Percentiles rank a stretch among this genome's conserved stretches.
These are phyloP conservation scores for Leptosomus discolor DNA, from an alignment of 2,113 vertebrate species.

Conservation along the genomic window DNA sequence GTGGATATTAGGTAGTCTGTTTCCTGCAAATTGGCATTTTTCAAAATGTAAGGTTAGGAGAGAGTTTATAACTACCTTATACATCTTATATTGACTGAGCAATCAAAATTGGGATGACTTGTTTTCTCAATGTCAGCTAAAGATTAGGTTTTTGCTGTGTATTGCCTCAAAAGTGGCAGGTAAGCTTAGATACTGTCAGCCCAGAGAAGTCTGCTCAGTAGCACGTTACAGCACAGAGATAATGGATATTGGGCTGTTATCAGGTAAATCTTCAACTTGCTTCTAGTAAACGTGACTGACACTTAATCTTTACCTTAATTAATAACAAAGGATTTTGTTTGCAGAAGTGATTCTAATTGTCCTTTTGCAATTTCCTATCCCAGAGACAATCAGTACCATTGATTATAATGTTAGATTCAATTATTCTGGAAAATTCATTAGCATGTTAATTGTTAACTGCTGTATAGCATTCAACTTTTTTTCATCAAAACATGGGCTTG, in stretches of 20 bases:
- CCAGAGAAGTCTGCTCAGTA: neutral
- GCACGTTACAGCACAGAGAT: neutral
- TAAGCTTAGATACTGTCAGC: neutral
- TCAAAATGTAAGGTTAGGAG: neutral
- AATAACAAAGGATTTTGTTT: slow-evolving; percentile 49
- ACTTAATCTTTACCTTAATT: slow-evolving; percentile 50
- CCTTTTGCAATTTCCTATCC: slow-evolving; percentile 8
- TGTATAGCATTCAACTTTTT: neutral
- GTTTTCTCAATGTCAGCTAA: neutral
- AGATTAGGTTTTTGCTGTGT: neutral
- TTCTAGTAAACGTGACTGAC: slow-evolving; percentile 27
- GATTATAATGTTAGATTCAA: slow-evolving; percentile 37
- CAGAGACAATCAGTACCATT: slow-evolving; percentile 8
- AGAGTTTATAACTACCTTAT: slow-evolving; percentile 12
- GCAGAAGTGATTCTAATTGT: slow-evolving; percentile 44
- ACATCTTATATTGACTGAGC: neutral
- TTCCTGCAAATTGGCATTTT: slow-evolving; percentile 26
- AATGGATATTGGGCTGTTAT: neutral
- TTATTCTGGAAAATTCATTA: slow-evolving; percentile 50
- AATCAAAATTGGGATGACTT: neutral
- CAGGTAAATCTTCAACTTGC: neutral
- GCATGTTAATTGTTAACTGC: slow-evolving; percentile 1
- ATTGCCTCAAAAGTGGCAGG: neutral
- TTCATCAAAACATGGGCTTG: neutral
- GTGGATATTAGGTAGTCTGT: neutral